A percentile compares a stretch with the other conserved stretches of the same genome.
These are phyloP conservation scores for Empis stercorea DNA, from an alignment of 2,888 invertebrate genomes.

Conservation along the genomic window DNA sequence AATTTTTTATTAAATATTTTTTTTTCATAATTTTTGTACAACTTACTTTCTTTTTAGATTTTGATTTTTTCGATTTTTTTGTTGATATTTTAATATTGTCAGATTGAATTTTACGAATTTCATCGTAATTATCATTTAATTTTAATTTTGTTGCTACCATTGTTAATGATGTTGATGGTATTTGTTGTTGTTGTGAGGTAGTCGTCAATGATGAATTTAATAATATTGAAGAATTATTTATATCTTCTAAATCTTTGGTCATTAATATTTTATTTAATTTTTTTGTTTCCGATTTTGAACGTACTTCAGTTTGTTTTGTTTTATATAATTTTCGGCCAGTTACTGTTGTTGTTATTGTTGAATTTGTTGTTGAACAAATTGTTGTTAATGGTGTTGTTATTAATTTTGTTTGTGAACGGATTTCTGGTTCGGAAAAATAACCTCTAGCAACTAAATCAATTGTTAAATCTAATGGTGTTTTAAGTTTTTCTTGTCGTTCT, in stretches of 20 bases:
- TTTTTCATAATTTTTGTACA: no score
- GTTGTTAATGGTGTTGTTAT: constrained; percentile 2
- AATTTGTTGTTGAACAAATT: constrained; percentile 16
- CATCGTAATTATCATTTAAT: neutral
- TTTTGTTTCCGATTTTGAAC: constrained; percentile 39
- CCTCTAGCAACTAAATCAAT: constrained; percentile 28
- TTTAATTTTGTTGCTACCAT: neutral
- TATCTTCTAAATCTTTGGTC: no score
- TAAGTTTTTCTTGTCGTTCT: constrained; percentile 20
- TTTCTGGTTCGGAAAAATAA: constrained; percentile 34
- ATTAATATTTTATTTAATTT: constrained; percentile 24
- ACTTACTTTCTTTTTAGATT: neutral
- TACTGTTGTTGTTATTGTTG: constrained; percentile 5
- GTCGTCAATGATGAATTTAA: no score
- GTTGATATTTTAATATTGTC: neutral
- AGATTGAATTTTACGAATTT: neutral
- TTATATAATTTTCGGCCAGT: constrained; percentile 14
- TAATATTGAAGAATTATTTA: no score
- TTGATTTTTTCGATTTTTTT: neutral
- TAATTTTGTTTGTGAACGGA: constrained; percentile 16
- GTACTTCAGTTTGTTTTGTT: constrained; percentile 18
- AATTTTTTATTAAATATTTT: neutral
- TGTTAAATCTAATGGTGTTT: constrained; percentile 19
- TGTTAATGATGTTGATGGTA: neutral
- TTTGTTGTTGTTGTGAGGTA: no score